Evolutionary conservation across 2,888 invertebrate species (phyloP).

Genomic region (Ornithoptera alexandrae): DNA sequence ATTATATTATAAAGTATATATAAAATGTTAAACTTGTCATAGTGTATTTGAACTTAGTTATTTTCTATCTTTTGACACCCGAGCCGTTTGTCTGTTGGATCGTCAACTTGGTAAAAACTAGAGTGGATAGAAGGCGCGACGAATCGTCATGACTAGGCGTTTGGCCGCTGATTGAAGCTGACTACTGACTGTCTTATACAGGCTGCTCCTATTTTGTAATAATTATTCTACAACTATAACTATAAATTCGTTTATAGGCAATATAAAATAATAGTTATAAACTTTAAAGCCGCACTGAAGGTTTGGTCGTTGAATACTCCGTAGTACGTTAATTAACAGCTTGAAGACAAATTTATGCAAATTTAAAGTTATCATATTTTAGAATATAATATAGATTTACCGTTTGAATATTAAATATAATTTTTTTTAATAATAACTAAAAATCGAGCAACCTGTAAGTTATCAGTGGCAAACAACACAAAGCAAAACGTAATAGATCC

Average conservation of each 20-base stretch:
- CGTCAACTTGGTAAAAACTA: constrained; percentile 52
- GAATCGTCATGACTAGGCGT: constrained; percentile 70
- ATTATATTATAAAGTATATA: too few species aligned
- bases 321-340: too few species aligned
- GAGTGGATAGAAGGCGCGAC: constrained; percentile 66
- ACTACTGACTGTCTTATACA: constrained; percentile 51
- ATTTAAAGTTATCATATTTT: too few species aligned
- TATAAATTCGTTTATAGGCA: too few species aligned
- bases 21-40: too few species aligned
- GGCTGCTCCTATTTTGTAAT: constrained; percentile 40
- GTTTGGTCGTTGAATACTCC: too few species aligned
- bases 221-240: background rate
- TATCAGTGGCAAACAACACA: constrained; percentile 49
- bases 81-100: constrained; percentile 31
- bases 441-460: constrained; percentile 50
- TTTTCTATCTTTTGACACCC: constrained; percentile 30
- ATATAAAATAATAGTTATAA: too few species aligned
- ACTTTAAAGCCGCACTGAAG: too few species aligned
- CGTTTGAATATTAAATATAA: background rate
- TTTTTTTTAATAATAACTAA: background rate
- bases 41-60: constrained; percentile 16
- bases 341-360: too few species aligned
- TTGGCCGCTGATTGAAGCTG: constrained; percentile 62
- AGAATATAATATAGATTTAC: too few species aligned
- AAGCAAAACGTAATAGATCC: constrained; percentile 68